Evolutionary conservation across 1,140 invertebrate species (phyloP), one percentile per base, ranked within the genome.

Genomic region (Drosophila orosa): DNA sequence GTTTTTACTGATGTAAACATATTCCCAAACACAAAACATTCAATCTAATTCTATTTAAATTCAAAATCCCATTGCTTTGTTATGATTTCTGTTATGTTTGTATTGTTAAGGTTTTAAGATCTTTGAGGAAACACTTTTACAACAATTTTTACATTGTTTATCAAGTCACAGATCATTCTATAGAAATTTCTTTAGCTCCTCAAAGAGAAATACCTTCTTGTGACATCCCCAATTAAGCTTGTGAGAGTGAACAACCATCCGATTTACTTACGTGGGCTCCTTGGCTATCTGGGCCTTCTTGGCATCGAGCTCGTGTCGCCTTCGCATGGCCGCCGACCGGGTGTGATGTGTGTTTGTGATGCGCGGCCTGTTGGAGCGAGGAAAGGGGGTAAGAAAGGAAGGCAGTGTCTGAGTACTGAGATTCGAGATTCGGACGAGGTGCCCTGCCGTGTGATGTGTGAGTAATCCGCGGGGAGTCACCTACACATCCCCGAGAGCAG

Each of bases 261-360:
- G 12, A 37, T 17, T 52, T 68, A 91, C 90, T 91, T 69, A 91
- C 90, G 90, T 91, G 75, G 90, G 90, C 48, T 90, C 90, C 81
- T 91, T 91, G 76, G 90, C 73, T 57, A 91, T 93, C 37, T 92
- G 90, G 12, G 92, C 78, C 35, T 57, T 66, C 37, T 92, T 93
- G 57, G 93, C 93, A 73, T 94, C 94, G n/a, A 93, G 71, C 52
- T 91, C 90, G 77, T 84, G 91, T n/a, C 93, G 92, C 33, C 93
- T 90, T 25, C 94, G 86, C 79, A 94, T 94, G 35, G 93, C 93
- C 59, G 93, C 93, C 59, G 94, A 93, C 4, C 93, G 92, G 29
- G 85, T 89, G 54, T 84, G 87, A 80, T 91, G 84, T 62, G 87
- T 91, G 48, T 89, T 86, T 25, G 83, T 86, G 42, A 80, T 58